Conservation (phyloP, 2,797 vertebrate species). For the Phrynocephalus forsythii region DNA sequence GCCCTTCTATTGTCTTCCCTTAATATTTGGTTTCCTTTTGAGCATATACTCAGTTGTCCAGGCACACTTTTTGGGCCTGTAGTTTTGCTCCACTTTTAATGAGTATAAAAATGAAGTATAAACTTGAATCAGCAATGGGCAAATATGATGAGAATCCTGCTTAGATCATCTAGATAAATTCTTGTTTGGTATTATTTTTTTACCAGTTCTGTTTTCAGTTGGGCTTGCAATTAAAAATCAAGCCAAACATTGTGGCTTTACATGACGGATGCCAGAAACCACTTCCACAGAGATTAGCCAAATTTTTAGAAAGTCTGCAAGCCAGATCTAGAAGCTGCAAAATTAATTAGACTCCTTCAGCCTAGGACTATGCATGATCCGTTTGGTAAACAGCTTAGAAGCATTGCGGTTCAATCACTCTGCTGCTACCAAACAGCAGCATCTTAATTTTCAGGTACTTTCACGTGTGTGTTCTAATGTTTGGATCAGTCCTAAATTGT, state of each 20-base stretch:
- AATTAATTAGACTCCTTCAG: background rate
- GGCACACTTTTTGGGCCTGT: background rate
- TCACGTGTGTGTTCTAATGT: background rate
- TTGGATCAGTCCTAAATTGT: background rate
- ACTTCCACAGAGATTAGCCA: constrained; percentile 1
- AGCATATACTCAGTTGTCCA: background rate
- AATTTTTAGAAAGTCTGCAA: background rate
- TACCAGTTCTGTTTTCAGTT: background rate
- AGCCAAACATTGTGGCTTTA: background rate
- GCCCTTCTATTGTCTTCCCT: background rate
- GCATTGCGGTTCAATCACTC: background rate
- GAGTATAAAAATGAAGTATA: background rate
- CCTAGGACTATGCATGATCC: background rate
- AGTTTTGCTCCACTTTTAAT: background rate
- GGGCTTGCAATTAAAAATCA: background rate
- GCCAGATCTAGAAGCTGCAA: background rate
- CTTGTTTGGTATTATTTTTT: background rate
- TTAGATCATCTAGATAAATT: background rate
- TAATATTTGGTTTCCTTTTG: background rate
- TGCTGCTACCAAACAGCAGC: background rate
- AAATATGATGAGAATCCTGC: background rate
- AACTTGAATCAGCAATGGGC: background rate
- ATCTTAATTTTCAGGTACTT: background rate
- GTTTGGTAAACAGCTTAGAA: background rate
- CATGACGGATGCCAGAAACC: background rate